phyloP scores from a whole-genome alignment of 2,797 vertebrate species.

The Adrianichthys oophorus region DNA sequence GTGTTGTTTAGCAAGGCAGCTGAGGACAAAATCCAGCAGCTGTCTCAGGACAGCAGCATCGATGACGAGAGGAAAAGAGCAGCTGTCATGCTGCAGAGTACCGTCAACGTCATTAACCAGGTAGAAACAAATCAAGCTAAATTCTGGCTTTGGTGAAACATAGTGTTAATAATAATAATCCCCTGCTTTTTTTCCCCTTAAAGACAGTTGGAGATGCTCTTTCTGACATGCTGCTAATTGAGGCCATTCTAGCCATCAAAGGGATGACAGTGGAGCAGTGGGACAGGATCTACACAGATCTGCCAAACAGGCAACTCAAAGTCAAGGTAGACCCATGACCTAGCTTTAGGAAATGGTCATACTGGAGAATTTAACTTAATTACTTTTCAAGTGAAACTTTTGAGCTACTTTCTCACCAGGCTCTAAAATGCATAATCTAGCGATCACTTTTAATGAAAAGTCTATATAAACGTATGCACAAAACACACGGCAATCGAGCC shows the following conservation, averaged over 20 bases:
- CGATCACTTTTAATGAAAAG: too few relatives aligned
- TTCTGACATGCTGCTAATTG: slow-evolving; percentile 94
- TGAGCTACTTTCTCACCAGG: too few relatives aligned
- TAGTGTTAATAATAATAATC: background rate
- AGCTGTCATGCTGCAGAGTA: slow-evolving; percentile 82
- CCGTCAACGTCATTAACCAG: slow-evolving; percentile 88
- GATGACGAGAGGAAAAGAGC: slow-evolving; percentile 80
- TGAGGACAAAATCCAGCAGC: slow-evolving; percentile 82
- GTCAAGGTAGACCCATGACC: slow-evolving; percentile 82
- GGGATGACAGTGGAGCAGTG: slow-evolving; percentile 87
- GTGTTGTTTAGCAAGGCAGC: slow-evolving; percentile 89
- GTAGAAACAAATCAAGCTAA: slow-evolving; percentile 53
- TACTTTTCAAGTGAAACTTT: too few relatives aligned
- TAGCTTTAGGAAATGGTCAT: too few relatives aligned
- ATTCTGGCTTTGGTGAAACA: background rate
- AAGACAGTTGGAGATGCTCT: slow-evolving; percentile 93
- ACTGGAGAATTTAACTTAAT: too few relatives aligned
- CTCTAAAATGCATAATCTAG: too few relatives aligned
- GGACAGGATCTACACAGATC: slow-evolving; percentile 87
- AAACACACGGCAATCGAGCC: too few relatives aligned
- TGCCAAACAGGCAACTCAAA: slow-evolving; percentile 93
- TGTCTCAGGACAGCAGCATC: slow-evolving; percentile 71
- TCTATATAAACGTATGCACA: too few relatives aligned
- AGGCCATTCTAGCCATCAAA: slow-evolving; percentile 88
- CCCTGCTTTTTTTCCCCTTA: background rate